Evolutionary conservation across 2,888 invertebrate species (phyloP).

Genomic region (Buathra laborator): DNA sequence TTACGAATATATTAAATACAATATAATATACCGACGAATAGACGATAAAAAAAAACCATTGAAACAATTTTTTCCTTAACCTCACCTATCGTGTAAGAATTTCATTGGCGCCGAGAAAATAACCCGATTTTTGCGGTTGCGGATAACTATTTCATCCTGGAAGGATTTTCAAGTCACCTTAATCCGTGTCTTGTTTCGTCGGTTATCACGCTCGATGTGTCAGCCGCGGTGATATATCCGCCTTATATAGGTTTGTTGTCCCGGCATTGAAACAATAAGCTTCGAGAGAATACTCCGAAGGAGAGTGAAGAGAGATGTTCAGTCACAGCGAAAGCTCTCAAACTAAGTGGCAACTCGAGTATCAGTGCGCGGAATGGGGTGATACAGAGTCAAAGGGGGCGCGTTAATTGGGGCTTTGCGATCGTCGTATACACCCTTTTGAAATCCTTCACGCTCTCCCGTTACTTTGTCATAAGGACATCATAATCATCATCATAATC

Average conservation of each 20-base stretch:
- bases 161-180: not conserved
- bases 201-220: not conserved
- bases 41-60: too few relatives aligned
- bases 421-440: not conserved
- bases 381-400: slow-evolving; percentile 5
- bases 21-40: too few relatives aligned
- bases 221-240: not conserved
- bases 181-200: not conserved
- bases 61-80: too few relatives aligned
- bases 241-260: not conserved
- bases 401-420: slow-evolving; percentile 1
- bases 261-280: slow-evolving; percentile 11
- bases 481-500: not conserved
- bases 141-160: not conserved
- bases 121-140: not conserved
- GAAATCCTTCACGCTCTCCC: slow-evolving; percentile 1
- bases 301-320: slow-evolving; percentile 24
- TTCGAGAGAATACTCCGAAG: slow-evolving; percentile 5
- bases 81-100: too few relatives aligned
- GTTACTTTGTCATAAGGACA: slow-evolving; percentile 9
- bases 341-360: slow-evolving; percentile 32
- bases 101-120: too few relatives aligned
- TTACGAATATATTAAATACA: too few relatives aligned
- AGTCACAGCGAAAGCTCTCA: slow-evolving; percentile 25
- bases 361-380: slow-evolving; percentile 16